Evolutionary conservation across 2,113 vertebrate genomes (phyloP).

Genomic region (Apteryx mantelli): DNA sequence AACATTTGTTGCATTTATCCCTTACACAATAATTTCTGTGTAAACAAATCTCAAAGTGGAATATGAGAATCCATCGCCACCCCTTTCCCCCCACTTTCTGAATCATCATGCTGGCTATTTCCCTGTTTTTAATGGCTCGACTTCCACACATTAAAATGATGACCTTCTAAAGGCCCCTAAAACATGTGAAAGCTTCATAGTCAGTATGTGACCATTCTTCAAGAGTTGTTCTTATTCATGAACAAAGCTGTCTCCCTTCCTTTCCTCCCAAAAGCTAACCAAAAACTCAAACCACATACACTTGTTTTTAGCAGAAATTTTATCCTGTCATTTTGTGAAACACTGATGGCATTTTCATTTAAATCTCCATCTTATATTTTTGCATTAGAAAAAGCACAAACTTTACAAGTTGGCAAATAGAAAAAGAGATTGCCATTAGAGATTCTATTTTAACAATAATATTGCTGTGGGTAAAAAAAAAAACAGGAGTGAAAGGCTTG

Average conservation of each 20-base stretch:
- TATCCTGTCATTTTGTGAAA: neutral
- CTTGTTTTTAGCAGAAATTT: neutral
- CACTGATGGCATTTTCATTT: neutral
- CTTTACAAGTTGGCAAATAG: neutral
- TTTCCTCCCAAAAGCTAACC: neutral
- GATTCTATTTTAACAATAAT: neutral
- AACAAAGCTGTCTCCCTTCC: neutral
- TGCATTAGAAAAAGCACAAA: neutral
- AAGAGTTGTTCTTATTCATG: neutral
- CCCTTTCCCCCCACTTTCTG: neutral
- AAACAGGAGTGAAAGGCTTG: neutral
- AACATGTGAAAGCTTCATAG: neutral
- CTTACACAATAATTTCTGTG: neutral
- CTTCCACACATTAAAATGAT: neutral
- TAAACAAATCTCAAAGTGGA: neutral
- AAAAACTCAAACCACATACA: neutral
- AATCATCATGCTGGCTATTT: neutral
- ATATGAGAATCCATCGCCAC: neutral
- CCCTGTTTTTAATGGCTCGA: neutral
- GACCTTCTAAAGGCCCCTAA: neutral
- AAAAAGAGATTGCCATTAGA: neutral
- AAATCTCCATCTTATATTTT: neutral
- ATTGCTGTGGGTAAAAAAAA: neutral
- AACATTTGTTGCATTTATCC: neutral
- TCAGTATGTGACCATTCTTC: neutral